Conservation (phyloP, 1,140 invertebrate species). For the Drosophila leontia region DNA sequence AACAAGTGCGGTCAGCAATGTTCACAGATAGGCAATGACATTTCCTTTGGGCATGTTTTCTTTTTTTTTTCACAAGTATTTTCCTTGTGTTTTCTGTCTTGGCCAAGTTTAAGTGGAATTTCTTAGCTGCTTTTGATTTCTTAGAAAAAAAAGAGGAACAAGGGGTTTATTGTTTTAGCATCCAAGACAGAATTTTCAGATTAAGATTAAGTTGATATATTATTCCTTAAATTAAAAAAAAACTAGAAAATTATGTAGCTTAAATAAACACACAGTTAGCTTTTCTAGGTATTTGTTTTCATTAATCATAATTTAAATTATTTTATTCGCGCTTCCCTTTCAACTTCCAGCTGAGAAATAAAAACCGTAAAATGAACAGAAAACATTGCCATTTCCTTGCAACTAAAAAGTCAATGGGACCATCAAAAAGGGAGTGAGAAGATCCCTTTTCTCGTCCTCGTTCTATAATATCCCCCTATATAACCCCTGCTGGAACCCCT, state of each 20-base stretch:
- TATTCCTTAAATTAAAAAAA: not conserved
- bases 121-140: constrained; percentile 8
- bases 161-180: constrained; percentile 49
- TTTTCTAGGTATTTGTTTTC: not conserved
- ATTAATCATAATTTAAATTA: constrained; percentile 19
- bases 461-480: constrained; percentile 6
- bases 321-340: constrained; percentile 10
- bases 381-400: constrained; percentile 48
- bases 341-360: constrained; percentile 1
- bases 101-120: constrained; percentile 37
- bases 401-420: constrained; percentile 66
- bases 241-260: too few species aligned
- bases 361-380: constrained; percentile 23
- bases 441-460: not conserved
- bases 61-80: not conserved
- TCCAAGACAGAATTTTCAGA: not conserved
- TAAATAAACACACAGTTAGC: too few species aligned
- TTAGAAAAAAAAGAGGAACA: constrained; percentile 20
- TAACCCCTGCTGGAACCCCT: not conserved
- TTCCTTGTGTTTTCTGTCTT: constrained; percentile 12
- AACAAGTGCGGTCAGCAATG: constrained; percentile 4
- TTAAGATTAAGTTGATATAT: not conserved
- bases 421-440: constrained; percentile 26
- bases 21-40: constrained; percentile 39
- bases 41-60: constrained; percentile 20